Evolutionary conservation across 2,888 invertebrate species (phyloP), one percentile per base, ranked within the genome.

Genomic region (Chrysodeixis includens): DNA sequence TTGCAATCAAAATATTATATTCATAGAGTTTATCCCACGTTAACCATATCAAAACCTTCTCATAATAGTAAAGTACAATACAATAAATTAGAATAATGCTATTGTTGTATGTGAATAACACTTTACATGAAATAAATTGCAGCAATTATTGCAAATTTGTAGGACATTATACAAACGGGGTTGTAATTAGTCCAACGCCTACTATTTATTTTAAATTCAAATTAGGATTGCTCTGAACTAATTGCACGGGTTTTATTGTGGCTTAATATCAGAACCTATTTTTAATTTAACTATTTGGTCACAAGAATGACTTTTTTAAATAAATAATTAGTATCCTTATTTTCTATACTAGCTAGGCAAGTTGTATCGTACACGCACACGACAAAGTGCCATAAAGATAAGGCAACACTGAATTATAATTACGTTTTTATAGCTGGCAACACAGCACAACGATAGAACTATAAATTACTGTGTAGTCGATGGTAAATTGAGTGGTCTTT

Each of bases 1-100:
- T 62, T 71, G 71, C 79, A 83, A 87, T 75, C 57, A 67, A 70
- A 76, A 71, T 71, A 68, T 74, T 69, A 69, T 75, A 63, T 62
- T 69, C 62, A 69, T 66, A 61, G 62, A 74, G 57, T 16, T 30
- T 10, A 54, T 40, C 40, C n/a, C 40, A n/a, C 6, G 40, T 40
- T 5, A 40, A 35, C 12, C 12, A 35, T 14, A n/a, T 32, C n/a
- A n/a, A n/a, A 40, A 5, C 40, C 1, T 40, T n/a, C 6, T n/a
- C n/a, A 35, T 35, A 12, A 35, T 35, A 35, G 14, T 2, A 14
- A 14, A 35, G 3, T 14, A 12, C 14, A n/a, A n/a, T n/a, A n/a
- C n/a, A n/a, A n/a, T n/a, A n/a, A n/a, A n/a, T n/a, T n/a, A n/a
- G n/a, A n/a, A n/a, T n/a, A n/a, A n/a, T n/a, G n/a, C n/a, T n/a